Base-by-base conservation (phyloP, 2,113 vertebrate species). In the Saguinus midas region DNA sequence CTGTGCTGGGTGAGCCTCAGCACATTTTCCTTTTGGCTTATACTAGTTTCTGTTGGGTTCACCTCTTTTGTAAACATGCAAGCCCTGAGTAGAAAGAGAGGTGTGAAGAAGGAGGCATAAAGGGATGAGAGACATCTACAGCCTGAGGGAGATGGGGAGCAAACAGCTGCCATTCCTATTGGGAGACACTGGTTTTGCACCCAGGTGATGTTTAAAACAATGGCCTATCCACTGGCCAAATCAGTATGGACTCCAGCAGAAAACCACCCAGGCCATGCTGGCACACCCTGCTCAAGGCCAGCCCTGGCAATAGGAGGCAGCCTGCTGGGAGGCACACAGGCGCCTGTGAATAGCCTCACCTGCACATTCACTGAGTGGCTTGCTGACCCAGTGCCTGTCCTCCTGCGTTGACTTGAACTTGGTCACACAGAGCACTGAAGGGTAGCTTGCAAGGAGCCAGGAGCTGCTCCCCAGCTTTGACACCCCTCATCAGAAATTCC, bases 1-100 rank as follows among this genome's bases (percentile, higher is more conserved):
- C 3, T 57, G 32, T 27, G 61, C 12, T 17, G 6, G 11, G 9
- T n/a, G 73, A 90, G 75, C 50, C 50, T 76, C 43, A 80, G 48
- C 48, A 85, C 35, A 37, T 43, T 55, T 64, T 95, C 32, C 61
- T 88, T 61, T 87, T 48, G 61, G 55, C 48, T 81, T 75, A 27
- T 5, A 64, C 32, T n/a, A 80, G 45, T 89, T 84, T 57, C 17
- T 32, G 3, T 27, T 2, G 1, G 94, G 50, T 83, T 96, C 20
- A 68, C 16, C 32, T 73, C 40, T 84, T 50, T 32, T 68, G 52
- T 25, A 66, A 64, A 20, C 43, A 66, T 1, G 16, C 5, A 25
- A 87, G n/a, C 29, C 64, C 48, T 64, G 66, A 43, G 5, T 73
- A 50, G 73, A 29, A 82, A 58, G 50, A 45, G 50, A 61, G 68